Evolutionary conservation across 1,140 invertebrate genomes (phyloP).

Genomic region (Brachionus rubens): DNA sequence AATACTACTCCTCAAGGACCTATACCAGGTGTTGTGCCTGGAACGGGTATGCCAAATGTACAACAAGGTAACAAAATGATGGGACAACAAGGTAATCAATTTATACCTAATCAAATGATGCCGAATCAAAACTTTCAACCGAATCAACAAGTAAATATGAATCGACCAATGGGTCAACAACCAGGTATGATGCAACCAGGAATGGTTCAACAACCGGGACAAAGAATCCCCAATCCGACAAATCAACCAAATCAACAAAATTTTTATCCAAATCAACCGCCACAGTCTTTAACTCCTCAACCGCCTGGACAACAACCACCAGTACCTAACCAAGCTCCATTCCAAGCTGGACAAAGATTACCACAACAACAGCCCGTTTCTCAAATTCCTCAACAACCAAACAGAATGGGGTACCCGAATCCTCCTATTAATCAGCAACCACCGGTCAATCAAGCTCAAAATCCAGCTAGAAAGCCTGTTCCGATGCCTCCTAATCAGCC

Average conservation of each 20-base stretch:
- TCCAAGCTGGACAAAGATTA: not conserved
- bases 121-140: not conserved
- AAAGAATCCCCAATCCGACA: not conserved
- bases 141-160: not conserved
- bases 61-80: not conserved
- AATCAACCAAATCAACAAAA: constrained; percentile 9
- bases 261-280: constrained; percentile 5
- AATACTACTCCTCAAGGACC: constrained; percentile 6
- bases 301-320: too few relatives aligned
- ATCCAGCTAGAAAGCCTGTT: not conserved
- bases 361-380: not conserved
- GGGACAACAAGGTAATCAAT: not conserved
- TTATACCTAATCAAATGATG: not conserved
- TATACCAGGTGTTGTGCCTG: not conserved
- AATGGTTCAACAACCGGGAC: not conserved
- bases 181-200: not conserved
- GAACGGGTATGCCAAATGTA: not conserved
- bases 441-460: not conserved
- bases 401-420: not conserved
- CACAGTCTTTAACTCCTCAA: not conserved
- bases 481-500: not conserved
- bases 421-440: too few relatives aligned
- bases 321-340: not conserved
- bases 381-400: not conserved
- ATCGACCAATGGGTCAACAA: not conserved